Percentiles rank a stretch among this genome's conserved stretches.
Conservation (phyloP, 1,140 invertebrate species). For the Ceratosolen fusciceps region DNA sequence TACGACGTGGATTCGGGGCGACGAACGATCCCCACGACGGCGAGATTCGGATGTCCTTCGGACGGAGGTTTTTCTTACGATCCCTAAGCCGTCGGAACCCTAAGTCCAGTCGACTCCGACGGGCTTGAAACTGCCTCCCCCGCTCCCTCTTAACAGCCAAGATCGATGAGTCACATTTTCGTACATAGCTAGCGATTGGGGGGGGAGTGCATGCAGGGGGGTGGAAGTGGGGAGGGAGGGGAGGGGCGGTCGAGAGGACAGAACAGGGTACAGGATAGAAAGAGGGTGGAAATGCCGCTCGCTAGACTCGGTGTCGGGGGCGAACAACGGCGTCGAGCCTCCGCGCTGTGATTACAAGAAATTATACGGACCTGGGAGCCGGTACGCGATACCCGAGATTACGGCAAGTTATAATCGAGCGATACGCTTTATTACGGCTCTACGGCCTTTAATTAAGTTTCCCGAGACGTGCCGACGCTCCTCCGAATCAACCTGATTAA, state of each 20-base stretch:
- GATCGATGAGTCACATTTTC: slow-evolving; percentile 27
- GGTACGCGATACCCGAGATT: slow-evolving; percentile 31
- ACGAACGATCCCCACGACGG: background rate
- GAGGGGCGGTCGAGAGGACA: background rate
- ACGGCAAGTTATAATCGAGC: slow-evolving; percentile 40
- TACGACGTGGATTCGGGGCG: too few species aligned
- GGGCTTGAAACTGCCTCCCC: too few species aligned
- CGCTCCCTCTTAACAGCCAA: background rate
- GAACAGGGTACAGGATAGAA: background rate
- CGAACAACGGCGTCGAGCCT: too few species aligned
- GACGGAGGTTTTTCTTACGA: too few species aligned
- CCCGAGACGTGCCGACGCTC: background rate
- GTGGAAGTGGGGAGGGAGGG: too few species aligned
- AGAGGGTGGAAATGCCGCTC: background rate
- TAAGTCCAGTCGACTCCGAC: too few species aligned
- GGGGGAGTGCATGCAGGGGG: too few species aligned
- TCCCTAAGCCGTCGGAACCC: too few species aligned
- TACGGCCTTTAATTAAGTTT: slow-evolving; percentile 41
- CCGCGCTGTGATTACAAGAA: slow-evolving; percentile 38
- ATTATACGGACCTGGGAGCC: slow-evolving; percentile 38
- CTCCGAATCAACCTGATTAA: slow-evolving; percentile 9
- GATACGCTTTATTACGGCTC: slow-evolving; percentile 36
- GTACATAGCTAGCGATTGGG: too few species aligned
- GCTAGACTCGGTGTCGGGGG: background rate
- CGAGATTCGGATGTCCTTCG: background rate